phyloP scores from a whole-genome alignment of 2,888 invertebrate species.

The Ethmia dodecea region DNA sequence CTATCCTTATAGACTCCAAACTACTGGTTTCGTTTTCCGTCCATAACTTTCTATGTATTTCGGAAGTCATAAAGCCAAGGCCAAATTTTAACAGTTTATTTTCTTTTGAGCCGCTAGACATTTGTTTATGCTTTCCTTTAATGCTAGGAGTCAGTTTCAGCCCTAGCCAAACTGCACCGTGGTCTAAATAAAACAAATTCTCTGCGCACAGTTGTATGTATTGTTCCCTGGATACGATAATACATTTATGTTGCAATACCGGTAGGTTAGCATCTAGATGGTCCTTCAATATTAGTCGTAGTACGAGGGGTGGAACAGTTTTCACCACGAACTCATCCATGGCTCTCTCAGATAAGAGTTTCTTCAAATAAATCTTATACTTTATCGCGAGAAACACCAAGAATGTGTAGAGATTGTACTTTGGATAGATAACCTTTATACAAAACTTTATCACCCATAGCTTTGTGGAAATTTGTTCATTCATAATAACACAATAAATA shows the following conservation, averaged over 20 bases:
- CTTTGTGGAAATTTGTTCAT: slow-evolving; percentile 41
- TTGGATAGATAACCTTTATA: slow-evolving; percentile 65
- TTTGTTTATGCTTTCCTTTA: slow-evolving; percentile 40
- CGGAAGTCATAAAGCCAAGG: slow-evolving; percentile 48
- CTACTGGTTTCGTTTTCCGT: slow-evolving; percentile 27
- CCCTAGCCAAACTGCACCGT: slow-evolving; percentile 61
- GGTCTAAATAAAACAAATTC: slow-evolving; percentile 66
- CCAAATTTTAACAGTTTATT: slow-evolving; percentile 35
- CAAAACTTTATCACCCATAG: slow-evolving; percentile 69
- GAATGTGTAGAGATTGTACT: slow-evolving; percentile 60
- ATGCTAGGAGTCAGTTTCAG: slow-evolving; percentile 44
- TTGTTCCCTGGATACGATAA: slow-evolving; percentile 54
- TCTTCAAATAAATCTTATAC: slow-evolving; percentile 47
- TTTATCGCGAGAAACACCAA: slow-evolving; percentile 63
- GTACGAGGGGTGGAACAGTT: slow-evolving; percentile 39
- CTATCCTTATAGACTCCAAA: slow-evolving; percentile 47
- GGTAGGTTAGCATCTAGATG: slow-evolving; percentile 40
- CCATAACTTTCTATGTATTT: slow-evolving; percentile 60
- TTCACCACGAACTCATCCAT: slow-evolving; percentile 49
- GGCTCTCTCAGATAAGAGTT: slow-evolving; percentile 19
- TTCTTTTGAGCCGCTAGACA: slow-evolving; percentile 22
- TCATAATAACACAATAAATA: too few species aligned
- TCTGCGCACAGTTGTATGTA: slow-evolving; percentile 59
- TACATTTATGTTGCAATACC: slow-evolving; percentile 51
- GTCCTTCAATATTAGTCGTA: slow-evolving; percentile 37